Conservation (phyloP, 2,888 invertebrate species). For the Sminthurinus aureus region DNA sequence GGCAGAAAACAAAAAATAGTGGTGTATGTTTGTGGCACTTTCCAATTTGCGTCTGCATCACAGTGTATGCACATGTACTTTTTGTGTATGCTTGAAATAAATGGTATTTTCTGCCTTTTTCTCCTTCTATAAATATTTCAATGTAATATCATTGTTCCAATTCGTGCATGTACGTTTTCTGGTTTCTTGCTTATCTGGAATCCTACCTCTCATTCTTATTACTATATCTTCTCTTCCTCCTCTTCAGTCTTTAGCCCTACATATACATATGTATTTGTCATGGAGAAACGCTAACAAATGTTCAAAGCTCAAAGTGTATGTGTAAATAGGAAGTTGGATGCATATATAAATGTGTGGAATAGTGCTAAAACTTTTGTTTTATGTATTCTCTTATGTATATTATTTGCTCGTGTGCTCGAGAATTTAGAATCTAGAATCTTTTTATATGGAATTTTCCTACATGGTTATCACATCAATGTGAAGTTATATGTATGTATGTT, state of each 20-base stretch:
- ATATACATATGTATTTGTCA: not conserved
- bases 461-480: too few relatives aligned
- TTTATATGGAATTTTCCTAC: too few relatives aligned
- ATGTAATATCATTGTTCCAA: slow-evolving; percentile 5
- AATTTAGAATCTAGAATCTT: not conserved
- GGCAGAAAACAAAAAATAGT: not conserved
- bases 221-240: not conserved
- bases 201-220: not conserved
- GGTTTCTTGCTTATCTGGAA: slow-evolving; percentile 1
- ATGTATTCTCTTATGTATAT: not conserved
- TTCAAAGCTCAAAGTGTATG: not conserved
- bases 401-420: not conserved
- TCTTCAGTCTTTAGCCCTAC: not conserved
- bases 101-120: slow-evolving; percentile 10
- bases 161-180: slow-evolving; percentile 10
- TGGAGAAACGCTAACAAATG: not conserved
- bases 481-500: too few relatives aligned
- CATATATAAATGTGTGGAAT: not conserved
- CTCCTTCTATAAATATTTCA: not conserved
- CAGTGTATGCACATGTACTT: too few relatives aligned
- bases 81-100: not conserved
- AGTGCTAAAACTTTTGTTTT: too few relatives aligned
- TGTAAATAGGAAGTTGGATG: not conserved
- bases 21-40: slow-evolving; percentile 47
- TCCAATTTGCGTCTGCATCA: slow-evolving; percentile 36